Evolutionary conservation across 2,113 vertebrate genomes (phyloP).

Genomic region (Gymnocephalus cernua): DNA sequence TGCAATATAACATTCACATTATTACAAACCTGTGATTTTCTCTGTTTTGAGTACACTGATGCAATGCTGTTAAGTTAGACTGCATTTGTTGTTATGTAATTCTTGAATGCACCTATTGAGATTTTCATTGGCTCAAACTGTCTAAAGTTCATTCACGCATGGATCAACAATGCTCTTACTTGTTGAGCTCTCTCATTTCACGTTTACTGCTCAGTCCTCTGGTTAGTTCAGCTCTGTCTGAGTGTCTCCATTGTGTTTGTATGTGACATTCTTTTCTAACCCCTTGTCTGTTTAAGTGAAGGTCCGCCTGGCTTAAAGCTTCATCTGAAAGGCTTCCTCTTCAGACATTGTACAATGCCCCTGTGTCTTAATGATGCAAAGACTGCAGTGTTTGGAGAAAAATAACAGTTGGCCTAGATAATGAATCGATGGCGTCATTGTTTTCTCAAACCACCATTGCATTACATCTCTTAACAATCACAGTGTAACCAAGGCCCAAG

Average conservation of each 20-base stretch:
- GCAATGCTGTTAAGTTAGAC: background rate
- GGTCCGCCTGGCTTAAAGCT: constrained; percentile 62
- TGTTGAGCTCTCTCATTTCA: constrained; percentile 26
- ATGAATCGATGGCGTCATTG: constrained; percentile 53
- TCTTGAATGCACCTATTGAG: background rate
- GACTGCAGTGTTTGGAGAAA: constrained; percentile 56
- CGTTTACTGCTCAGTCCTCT: constrained; percentile 26
- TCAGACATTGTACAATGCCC: constrained; percentile 74
- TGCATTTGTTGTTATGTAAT: background rate
- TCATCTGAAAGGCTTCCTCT: constrained; percentile 73
- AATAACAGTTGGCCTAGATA: constrained; percentile 60
- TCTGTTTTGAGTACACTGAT: background rate
- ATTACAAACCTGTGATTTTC: background rate
- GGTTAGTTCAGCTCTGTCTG: constrained; percentile 41
- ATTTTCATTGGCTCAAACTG: constrained; percentile 10
- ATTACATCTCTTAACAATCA: constrained; percentile 42
- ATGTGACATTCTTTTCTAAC: constrained; percentile 49
- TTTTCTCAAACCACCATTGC: constrained; percentile 44
- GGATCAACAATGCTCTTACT: constrained; percentile 29
- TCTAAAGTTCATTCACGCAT: constrained; percentile 24
- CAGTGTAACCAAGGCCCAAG: constrained; percentile 22
- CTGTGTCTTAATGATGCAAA: constrained; percentile 73
- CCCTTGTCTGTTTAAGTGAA: constrained; percentile 72
- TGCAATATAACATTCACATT: background rate
- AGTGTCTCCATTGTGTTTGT: constrained; percentile 64